Evolutionary conservation across 2,113 vertebrate genomes (phyloP).

Genomic region (Hemichromis elongatus): DNA sequence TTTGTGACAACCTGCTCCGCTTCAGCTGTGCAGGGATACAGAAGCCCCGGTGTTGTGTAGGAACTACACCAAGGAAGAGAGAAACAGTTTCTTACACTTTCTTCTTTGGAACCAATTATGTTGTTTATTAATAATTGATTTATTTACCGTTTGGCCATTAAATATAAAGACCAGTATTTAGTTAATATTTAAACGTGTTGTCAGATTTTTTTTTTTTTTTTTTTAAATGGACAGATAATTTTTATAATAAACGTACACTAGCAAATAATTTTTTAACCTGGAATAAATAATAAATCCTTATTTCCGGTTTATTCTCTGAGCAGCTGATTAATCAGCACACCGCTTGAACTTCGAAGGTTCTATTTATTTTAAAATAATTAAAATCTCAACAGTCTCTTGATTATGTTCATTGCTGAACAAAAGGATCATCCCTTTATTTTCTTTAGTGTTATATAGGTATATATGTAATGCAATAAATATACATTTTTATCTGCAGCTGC

Average conservation of each 20-base stretch:
- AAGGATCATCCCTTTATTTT: not conserved
- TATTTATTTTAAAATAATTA: not conserved
- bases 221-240: too few relatives aligned
- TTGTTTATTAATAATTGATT: not conserved
- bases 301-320: not conserved
- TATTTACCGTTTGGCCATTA: not conserved
- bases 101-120: not conserved
- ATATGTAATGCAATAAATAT: not conserved
- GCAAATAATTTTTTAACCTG: not conserved
- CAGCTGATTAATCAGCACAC: not conserved
- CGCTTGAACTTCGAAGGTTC: not conserved
- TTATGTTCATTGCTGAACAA: not conserved
- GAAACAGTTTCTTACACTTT: not conserved
- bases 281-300: not conserved
- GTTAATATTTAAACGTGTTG: not conserved
- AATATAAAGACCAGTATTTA: not conserved
- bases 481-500: not conserved
- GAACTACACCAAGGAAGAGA: not conserved
- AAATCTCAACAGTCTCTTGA: not conserved
- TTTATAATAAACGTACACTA: not conserved
- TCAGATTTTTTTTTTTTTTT: too few relatives aligned
- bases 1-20: conserved; percentile 64
- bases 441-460: not conserved
- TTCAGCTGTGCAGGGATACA: conserved; percentile 48
- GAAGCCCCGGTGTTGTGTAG: conserved; percentile 26